Base-by-base conservation (phyloP, 2,888 invertebrate species). In the Scelioninae gen. 2 region DNA sequence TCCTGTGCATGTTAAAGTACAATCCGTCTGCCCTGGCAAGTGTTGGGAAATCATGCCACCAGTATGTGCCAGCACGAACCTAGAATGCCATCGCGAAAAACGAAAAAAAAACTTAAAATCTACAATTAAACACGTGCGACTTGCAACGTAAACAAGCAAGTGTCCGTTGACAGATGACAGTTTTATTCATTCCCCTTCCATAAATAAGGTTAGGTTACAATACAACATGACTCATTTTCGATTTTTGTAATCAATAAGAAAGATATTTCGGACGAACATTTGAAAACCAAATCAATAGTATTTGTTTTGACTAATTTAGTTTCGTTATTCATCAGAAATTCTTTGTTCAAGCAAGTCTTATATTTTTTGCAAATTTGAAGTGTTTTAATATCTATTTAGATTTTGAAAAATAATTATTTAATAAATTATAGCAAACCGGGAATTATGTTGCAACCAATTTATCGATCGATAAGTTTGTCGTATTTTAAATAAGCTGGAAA, bases 11-110 rank as follows among this genome's bases (percentile, higher is more conserved):
- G 78, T 90, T 91, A 80, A 92, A 92, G 64, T 88, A 87, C 85
- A 92, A 92, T 4, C 92, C 92, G 15, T 91, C 89, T 79, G 92
- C 92, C 81, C 90, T 89, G 2, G 92, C 92, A 72, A 92, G 85
- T 79, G 90, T 91, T 3, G 91, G 90, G 82, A 92, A 92, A 85
- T 92, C 91, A 77, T 91, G 91, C 81, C 91, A 90, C 85, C 91
- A 89, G 78, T 84, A 83, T 0, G 83, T 85, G 53, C 83, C 83
- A 6, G 80, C 79, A 70, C 82, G 79, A 67, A 84, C 82, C 18
- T 85, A 83, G 73, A 85, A 85, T 67, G 85, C 85, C 86, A 86
- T 86, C 9, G 25, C 25, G 7, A 52, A 39, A 35, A 35, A 11
- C 11, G 31, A 31, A 9, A 31, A 31, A 31, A 7, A 6, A 31